phyloP scores from a whole-genome alignment of 1,140 invertebrate species.

The Drosophila leontia region DNA sequence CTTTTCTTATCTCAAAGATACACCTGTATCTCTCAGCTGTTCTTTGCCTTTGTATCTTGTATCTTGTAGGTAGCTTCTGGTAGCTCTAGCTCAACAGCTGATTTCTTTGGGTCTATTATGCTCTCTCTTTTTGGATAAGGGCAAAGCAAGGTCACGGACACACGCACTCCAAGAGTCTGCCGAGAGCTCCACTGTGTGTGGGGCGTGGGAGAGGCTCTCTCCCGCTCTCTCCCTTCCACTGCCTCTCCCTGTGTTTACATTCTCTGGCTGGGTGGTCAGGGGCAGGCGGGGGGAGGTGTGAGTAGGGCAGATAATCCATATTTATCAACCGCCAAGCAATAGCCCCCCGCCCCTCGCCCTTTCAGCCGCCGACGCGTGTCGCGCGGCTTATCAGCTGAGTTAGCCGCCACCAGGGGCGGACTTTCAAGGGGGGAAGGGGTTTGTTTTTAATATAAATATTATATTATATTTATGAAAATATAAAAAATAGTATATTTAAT shows the following conservation, averaged over 20 bases:
- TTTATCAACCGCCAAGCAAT: slow-evolving; percentile 32
- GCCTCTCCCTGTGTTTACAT: slow-evolving; percentile 35
- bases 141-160: slow-evolving; percentile 52
- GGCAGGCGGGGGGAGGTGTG: not conserved
- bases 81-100: slow-evolving; percentile 11
- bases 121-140: slow-evolving; percentile 14
- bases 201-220: slow-evolving; percentile 11
- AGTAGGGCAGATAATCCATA: slow-evolving; percentile 15
- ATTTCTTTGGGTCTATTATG: not conserved
- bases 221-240: not conserved
- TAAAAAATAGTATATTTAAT: not conserved
- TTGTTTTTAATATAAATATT: not conserved
- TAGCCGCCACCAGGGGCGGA: not conserved
- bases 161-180: slow-evolving; percentile 19
- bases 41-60: slow-evolving; percentile 28
- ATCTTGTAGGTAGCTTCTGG: slow-evolving; percentile 24
- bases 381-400: slow-evolving; percentile 20
- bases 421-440: not conserved
- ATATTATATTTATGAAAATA: not conserved
- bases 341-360: not conserved
- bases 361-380: not conserved
- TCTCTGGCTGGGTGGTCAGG: not conserved
- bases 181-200: not conserved
- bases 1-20: not conserved
- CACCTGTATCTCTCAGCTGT: slow-evolving; percentile 2